These are phyloP conservation scores for Dryocosmus kuriphilus DNA, from an alignment of 2,888 invertebrate genomes.

Conservation along the genomic window DNA sequence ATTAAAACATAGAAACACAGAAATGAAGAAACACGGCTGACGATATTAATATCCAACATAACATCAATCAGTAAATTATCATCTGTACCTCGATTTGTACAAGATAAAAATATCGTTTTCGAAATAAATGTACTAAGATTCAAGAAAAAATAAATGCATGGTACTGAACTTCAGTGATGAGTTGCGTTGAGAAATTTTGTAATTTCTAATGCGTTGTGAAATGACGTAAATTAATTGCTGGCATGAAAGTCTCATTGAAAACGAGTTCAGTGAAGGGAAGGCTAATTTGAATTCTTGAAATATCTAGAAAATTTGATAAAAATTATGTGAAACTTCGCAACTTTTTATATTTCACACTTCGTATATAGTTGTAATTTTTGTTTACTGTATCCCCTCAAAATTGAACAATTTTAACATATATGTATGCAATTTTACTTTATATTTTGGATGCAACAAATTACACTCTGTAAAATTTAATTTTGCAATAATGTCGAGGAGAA, in stretches of 20 bases:
- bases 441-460: neutral
- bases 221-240: constrained; percentile 10
- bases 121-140: constrained; percentile 4
- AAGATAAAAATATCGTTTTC: neutral
- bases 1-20: neutral
- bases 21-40: neutral
- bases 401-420: too few relatives aligned
- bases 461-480: neutral
- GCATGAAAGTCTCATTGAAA: neutral
- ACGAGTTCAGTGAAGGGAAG: neutral
- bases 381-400: too few relatives aligned
- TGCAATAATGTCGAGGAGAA: neutral
- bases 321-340: neutral
- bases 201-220: neutral
- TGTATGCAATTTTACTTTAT: too few relatives aligned
- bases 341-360: neutral
- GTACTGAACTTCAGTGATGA: constrained; percentile 4
- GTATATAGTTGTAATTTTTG: too few relatives aligned
- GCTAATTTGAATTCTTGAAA: neutral
- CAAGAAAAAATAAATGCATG: constrained; percentile 3
- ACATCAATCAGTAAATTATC: neutral
- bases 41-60: neutral
- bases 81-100: too few relatives aligned
- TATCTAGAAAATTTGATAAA: neutral
- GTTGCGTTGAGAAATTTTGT: neutral